Evolutionary conservation across 2,797 vertebrate species (phyloP).

Genomic region (Neosilurus mollespiculum): DNA sequence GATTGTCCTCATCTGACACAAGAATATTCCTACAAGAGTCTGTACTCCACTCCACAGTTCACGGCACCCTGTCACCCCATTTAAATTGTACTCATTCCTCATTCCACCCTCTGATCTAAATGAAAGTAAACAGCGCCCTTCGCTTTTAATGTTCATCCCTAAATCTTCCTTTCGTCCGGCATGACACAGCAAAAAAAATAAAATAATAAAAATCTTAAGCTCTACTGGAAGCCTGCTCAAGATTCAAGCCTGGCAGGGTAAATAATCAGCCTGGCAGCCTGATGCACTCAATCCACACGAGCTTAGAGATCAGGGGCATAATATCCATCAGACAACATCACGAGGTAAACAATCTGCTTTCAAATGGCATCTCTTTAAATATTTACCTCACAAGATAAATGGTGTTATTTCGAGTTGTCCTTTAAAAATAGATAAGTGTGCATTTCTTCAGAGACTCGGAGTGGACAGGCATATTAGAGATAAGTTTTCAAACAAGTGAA

Average conservation of each 20-base stretch:
- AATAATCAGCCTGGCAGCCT: constrained; percentile 13
- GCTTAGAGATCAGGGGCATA: background rate
- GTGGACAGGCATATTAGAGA: background rate
- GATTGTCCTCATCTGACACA: background rate
- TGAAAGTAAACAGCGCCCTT: constrained; percentile 13
- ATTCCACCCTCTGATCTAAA: constrained; percentile 6
- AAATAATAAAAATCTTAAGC: constrained; percentile 1
- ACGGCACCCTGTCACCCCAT: background rate
- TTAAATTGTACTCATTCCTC: constrained; percentile 12
- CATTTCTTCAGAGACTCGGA: background rate
- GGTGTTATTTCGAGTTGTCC: constrained; percentile 9
- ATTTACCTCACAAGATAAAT: background rate
- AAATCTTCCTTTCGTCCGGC: constrained; percentile 26
- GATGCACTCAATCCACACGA: background rate
- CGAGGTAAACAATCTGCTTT: background rate
- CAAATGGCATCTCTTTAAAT: background rate
- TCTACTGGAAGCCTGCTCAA: constrained; percentile 7
- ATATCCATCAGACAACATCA: constrained; percentile 13
- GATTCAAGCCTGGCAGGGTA: constrained; percentile 14
- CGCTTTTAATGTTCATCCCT: background rate
- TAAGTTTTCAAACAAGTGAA: background rate
- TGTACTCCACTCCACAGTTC: background rate
- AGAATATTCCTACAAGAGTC: background rate
- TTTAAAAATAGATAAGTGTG: constrained; percentile 16
- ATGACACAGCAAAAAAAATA: background rate